Percentiles rank a stretch among this genome's conserved stretches.
These are phyloP conservation scores for Mixornis gularis DNA, from an alignment of 2,113 vertebrate species.

Conservation along the genomic window DNA sequence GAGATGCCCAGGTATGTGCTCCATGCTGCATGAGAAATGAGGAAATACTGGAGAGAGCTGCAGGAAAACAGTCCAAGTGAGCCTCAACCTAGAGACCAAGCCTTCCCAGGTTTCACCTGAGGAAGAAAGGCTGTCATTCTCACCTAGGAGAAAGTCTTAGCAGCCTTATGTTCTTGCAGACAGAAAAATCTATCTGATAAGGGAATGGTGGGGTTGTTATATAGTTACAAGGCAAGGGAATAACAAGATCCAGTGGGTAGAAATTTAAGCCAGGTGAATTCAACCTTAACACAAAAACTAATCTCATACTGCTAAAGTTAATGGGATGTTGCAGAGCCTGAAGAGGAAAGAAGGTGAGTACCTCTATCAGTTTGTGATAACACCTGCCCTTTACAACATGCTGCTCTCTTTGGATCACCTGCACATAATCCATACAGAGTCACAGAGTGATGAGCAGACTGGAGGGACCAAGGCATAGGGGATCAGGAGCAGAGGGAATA, in stretches of 20 bases:
- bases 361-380: not conserved
- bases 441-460: fast-evolving
- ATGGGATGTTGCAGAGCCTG: not conserved
- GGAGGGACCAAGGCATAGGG: not conserved
- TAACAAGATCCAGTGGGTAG: not conserved
- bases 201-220: not conserved
- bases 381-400: not conserved
- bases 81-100: not conserved
- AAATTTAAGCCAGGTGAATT: not conserved
- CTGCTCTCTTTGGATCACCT: not conserved
- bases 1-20: not conserved
- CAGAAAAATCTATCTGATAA: not conserved
- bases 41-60: not conserved
- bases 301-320: not conserved
- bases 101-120: not conserved
- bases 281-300: not conserved
- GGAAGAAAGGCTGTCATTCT: not conserved
- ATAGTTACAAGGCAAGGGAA: not conserved
- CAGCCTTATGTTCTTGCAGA: not conserved
- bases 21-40: fast-evolving
- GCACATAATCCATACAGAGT: not conserved
- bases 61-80: not conserved
- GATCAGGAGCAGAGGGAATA: not conserved
- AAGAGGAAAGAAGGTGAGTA: not conserved
- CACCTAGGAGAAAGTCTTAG: not conserved